phyloP scores from a whole-genome alignment of 2,888 invertebrate genomes.

The Amphipoea lucens region DNA sequence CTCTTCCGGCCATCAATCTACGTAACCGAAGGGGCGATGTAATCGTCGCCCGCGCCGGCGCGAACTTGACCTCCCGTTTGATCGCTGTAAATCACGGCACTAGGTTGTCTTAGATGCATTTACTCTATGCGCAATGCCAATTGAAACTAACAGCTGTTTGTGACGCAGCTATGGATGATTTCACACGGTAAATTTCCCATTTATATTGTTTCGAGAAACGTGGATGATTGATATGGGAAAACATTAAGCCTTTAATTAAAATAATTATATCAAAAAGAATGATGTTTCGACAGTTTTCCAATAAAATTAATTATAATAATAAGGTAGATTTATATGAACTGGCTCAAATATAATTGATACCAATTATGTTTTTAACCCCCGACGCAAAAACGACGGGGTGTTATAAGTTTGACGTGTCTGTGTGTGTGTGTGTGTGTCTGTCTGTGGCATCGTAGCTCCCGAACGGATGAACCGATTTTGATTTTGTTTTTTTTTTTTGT shows the following conservation, averaged over 20 bases:
- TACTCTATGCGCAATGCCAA: conserved; percentile 19
- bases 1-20: conserved; percentile 38
- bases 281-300: not conserved
- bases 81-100: conserved; percentile 26
- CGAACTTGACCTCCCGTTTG: conserved; percentile 50
- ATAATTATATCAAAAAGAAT: too few species aligned
- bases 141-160: conserved; percentile 8
- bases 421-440: too few species aligned
- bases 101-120: conserved; percentile 16
- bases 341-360: not conserved
- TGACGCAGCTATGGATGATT: not conserved
- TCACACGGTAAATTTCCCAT: conserved; percentile 19
- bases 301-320: not conserved
- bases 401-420: too few species aligned
- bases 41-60: conserved; percentile 5
- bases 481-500: too few species aligned
- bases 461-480: too few species aligned
- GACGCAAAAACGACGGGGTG: too few species aligned
- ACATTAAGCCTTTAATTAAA: too few species aligned
- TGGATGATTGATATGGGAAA: not conserved
- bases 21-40: conserved; percentile 33
- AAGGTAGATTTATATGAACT: too few species aligned
- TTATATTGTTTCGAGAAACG: not conserved
- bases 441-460: too few species aligned
- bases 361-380: too few species aligned